A percentile compares a stretch with the other conserved stretches of the same genome.
phyloP scores from a whole-genome alignment of 1,140 invertebrate genomes.

The Elysia chlorotica region DNA sequence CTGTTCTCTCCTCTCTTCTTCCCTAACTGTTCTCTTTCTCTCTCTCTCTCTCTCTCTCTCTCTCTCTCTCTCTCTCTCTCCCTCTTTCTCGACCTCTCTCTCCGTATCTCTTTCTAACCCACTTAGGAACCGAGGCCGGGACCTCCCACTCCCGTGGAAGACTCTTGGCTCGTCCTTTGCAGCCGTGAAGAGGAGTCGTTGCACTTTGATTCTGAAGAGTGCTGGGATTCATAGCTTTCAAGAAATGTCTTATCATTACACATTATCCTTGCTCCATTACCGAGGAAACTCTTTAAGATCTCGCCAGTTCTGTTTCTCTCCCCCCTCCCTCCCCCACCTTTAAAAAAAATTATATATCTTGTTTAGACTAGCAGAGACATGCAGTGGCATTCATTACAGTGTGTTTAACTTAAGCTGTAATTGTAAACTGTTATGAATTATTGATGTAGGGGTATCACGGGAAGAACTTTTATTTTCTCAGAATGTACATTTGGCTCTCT shows the following conservation, averaged over 20 bases:
- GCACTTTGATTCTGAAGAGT: not conserved
- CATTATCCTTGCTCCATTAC: not conserved
- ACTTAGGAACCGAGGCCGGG: not conserved
- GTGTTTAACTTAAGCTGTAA: too few relatives aligned
- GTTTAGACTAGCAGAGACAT: too few relatives aligned
- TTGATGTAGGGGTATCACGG: too few relatives aligned
- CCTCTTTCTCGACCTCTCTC: constrained; percentile 10
- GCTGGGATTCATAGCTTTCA: not conserved
- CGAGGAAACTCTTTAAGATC: not conserved
- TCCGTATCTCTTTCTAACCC: constrained; percentile 5
- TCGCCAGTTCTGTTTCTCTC: not conserved
- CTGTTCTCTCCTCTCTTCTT: not conserved
- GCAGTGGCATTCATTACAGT: too few relatives aligned
- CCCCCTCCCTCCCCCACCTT: not conserved
- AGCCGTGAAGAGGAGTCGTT: not conserved
- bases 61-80: constrained; percentile 5
- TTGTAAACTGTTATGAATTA: too few relatives aligned
- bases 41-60: not conserved
- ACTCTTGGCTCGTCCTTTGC: not conserved
- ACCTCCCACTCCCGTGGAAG: not conserved
- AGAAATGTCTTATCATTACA: not conserved
- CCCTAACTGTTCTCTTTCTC: not conserved
- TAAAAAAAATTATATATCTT: too few relatives aligned
- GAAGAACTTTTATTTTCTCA: too few relatives aligned
- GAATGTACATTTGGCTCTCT: too few relatives aligned